Evolutionary conservation across 2,113 vertebrate genomes (phyloP).

Genomic region (Dasypus novemcinctus): DNA sequence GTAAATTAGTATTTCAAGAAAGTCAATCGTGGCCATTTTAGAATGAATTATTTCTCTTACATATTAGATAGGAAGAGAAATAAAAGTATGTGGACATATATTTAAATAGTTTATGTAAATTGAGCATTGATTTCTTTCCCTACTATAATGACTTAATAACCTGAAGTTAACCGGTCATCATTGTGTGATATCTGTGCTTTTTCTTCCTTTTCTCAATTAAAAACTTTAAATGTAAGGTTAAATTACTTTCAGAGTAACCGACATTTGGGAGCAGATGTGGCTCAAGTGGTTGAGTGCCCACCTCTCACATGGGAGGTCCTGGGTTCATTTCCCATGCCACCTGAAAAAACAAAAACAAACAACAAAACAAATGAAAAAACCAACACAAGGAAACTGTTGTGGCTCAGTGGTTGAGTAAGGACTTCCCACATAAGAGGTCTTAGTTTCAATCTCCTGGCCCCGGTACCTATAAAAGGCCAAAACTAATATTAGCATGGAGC

Average conservation of each 20-base stretch:
- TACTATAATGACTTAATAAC: neutral
- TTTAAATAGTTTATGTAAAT: neutral
- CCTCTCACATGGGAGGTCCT: no score
- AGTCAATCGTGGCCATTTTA: neutral
- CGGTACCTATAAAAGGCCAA: no score
- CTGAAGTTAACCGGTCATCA: neutral
- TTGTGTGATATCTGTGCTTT: neutral
- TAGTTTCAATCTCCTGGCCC: no score
- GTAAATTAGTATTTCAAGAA: neutral
- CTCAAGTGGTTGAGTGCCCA: no score
- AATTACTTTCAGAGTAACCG: neutral
- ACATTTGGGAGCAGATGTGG: no score
- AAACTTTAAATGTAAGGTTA: neutral
- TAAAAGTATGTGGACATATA: neutral
- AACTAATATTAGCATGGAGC: neutral
- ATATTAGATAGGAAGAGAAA: neutral
- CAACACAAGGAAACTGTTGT: no score
- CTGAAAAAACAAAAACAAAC: no score
- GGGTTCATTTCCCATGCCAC: no score
- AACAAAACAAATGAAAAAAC: no score
- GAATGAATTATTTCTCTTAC: neutral
- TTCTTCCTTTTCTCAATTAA: neutral
- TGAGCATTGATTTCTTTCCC: neutral
- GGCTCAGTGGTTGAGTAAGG: no score
- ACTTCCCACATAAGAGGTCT: no score